Evolutionary conservation across 2,888 invertebrate genomes (phyloP).

Genomic region (Drosophila birchii): DNA sequence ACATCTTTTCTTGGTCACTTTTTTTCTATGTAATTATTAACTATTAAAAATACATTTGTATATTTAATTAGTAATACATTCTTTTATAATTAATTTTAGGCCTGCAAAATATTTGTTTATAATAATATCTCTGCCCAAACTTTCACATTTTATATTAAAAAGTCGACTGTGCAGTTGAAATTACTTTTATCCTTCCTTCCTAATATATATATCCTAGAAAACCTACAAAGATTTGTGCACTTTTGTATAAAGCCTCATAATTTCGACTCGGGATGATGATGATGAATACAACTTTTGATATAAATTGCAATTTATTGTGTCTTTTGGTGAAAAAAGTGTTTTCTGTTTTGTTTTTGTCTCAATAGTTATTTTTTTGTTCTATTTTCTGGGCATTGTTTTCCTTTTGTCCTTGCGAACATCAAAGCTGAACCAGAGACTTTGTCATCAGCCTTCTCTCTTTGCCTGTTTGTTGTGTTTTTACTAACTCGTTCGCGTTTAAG

Average conservation of each 20-base stretch:
- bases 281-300: slow-evolving; percentile 39
- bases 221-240: slow-evolving; percentile 15
- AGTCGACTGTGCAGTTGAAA: background rate
- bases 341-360: slow-evolving; percentile 53
- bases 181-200: slow-evolving; percentile 19
- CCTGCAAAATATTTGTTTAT: background rate
- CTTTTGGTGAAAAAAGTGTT: slow-evolving; percentile 64
- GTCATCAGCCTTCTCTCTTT: slow-evolving; percentile 57
- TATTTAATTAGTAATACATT: too few relatives aligned
- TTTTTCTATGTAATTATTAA: background rate
- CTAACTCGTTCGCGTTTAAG: slow-evolving; percentile 38
- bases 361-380: slow-evolving; percentile 61
- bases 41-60: slow-evolving; percentile 3
- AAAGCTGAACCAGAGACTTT: slow-evolving; percentile 67
- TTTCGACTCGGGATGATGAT: slow-evolving; percentile 23
- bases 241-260: slow-evolving; percentile 21
- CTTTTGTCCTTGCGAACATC: slow-evolving; percentile 74
- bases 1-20: background rate
- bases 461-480: slow-evolving; percentile 25
- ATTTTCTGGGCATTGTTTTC: slow-evolving; percentile 51
- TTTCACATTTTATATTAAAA: slow-evolving; percentile 9
- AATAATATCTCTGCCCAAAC: background rate
- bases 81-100: background rate
- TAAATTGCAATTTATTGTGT: slow-evolving; percentile 55
- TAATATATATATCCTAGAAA: slow-evolving; percentile 5